These are phyloP conservation scores for Reticulitermes speratus DNA, from an alignment of 1,140 invertebrate genomes.

Conservation along the genomic window DNA sequence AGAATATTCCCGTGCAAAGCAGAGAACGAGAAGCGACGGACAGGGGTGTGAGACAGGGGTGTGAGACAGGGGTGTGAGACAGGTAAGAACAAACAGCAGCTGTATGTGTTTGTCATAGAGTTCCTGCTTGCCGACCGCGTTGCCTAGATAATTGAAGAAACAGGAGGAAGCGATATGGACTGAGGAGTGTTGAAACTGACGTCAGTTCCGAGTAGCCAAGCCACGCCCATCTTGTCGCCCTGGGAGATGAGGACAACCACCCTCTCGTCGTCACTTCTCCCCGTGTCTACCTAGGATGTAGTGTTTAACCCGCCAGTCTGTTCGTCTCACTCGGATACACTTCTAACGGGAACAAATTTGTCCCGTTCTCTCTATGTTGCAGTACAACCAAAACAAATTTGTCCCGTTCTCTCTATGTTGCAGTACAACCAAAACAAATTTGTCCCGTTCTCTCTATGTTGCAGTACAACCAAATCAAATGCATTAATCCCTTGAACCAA, in stretches of 20 bases:
- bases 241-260: not conserved
- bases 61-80: no score
- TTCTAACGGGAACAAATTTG: not conserved
- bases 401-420: no score
- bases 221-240: conserved; percentile 3
- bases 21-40: not conserved
- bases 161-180: conserved; percentile 5
- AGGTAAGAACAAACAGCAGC: not conserved
- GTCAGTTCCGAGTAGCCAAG: conserved; percentile 13
- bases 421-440: no score
- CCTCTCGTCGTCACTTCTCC: not conserved
- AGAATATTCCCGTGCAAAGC: not conserved
- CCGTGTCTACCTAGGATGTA: not conserved
- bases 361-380: no score
- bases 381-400: no score
- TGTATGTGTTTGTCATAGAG: not conserved
- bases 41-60: no score
- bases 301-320: not conserved
- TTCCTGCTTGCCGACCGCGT: not conserved
- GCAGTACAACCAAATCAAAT: no score
- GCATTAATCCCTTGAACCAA: no score
- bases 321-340: not conserved
- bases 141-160: conserved; percentile 19
- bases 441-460: no score
- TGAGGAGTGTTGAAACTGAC: not conserved